Evolutionary conservation across 2,113 vertebrate genomes (phyloP).

Genomic region (Cyanoliseus patagonus): DNA sequence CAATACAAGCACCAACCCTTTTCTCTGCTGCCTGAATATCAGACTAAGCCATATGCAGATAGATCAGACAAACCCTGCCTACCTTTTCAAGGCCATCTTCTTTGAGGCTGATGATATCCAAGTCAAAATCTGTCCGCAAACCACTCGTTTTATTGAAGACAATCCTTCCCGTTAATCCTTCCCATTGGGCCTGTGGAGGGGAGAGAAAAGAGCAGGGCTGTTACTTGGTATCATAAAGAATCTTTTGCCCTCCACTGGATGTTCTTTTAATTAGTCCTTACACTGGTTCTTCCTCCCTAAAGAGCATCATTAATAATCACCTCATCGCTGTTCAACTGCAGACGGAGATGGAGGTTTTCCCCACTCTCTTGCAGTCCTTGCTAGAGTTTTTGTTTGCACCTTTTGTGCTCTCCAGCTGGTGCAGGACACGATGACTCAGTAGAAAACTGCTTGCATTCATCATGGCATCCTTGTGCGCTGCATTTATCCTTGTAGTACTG

Average conservation of each 20-base stretch:
- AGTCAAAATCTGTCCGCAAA: constrained; percentile 94
- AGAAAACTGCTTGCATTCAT: constrained; percentile 9
- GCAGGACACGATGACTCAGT: constrained; percentile 36
- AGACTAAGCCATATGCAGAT: not conserved
- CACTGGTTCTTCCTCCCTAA: constrained; percentile 78
- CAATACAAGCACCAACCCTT: not conserved
- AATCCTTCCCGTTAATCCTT: constrained; percentile 94
- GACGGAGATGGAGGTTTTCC: constrained; percentile 74
- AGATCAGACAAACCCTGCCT: not conserved
- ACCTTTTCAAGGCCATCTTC: constrained; percentile 98
- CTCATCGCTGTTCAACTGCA: constrained; percentile 64
- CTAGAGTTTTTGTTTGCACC: constrained; percentile 62
- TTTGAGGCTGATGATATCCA: constrained; percentile 96
- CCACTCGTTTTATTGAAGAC: constrained; percentile 96
- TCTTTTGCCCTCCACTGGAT: constrained; percentile 69
- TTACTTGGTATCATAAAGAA: constrained; percentile 72
- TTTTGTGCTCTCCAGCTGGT: constrained; percentile 70
- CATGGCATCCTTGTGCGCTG: constrained; percentile 10
- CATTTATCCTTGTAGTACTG: not conserved
- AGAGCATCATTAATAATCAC: constrained; percentile 85
- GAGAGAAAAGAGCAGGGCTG: constrained; percentile 50
- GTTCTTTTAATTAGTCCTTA: constrained; percentile 90
- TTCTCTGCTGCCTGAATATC: not conserved
- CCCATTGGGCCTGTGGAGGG: constrained; percentile 92
- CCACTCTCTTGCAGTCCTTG: constrained; percentile 75